phyloP scores from a whole-genome alignment of 2,113 vertebrate species.

The Gulo gulo region DNA sequence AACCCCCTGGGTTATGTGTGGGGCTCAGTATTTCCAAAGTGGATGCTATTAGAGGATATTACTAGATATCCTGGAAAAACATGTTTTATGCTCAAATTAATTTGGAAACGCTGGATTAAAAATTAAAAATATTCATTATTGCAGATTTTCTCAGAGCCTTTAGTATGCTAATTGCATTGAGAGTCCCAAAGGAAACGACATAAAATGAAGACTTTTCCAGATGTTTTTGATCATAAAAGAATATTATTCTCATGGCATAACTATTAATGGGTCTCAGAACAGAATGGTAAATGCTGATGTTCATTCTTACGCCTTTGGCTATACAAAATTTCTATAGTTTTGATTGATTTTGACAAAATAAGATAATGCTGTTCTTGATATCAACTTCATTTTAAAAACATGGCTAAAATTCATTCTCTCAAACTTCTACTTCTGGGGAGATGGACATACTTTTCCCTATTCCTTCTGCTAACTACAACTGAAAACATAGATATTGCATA shows the following conservation, averaged over 20 bases:
- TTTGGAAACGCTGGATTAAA: constrained; percentile 31
- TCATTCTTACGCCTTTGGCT: constrained; percentile 32
- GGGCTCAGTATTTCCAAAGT: constrained; percentile 17
- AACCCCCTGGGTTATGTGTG: neutral
- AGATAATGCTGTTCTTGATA: constrained; percentile 27
- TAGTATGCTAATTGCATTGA: neutral
- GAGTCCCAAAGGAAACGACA: neutral
- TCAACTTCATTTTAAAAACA: neutral
- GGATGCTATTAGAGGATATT: neutral
- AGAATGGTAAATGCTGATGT: neutral
- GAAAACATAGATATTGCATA: neutral
- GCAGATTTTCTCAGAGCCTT: constrained; percentile 25
- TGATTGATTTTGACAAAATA: constrained; percentile 47
- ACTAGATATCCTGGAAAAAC: neutral
- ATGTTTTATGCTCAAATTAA: constrained; percentile 10
- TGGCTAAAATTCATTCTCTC: constrained; percentile 26
- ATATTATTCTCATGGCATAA: neutral
- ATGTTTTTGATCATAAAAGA: constrained; percentile 1
- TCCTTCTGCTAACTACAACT: neutral
- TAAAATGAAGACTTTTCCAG: constrained; percentile 23
- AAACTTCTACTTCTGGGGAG: constrained; percentile 16
- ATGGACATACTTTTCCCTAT: neutral
- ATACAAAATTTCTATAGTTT: constrained; percentile 48
- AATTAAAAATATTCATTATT: neutral
- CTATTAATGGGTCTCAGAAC: neutral